phyloP scores from a whole-genome alignment of 2,888 invertebrate genomes.

The Trimorus sp. region DNA sequence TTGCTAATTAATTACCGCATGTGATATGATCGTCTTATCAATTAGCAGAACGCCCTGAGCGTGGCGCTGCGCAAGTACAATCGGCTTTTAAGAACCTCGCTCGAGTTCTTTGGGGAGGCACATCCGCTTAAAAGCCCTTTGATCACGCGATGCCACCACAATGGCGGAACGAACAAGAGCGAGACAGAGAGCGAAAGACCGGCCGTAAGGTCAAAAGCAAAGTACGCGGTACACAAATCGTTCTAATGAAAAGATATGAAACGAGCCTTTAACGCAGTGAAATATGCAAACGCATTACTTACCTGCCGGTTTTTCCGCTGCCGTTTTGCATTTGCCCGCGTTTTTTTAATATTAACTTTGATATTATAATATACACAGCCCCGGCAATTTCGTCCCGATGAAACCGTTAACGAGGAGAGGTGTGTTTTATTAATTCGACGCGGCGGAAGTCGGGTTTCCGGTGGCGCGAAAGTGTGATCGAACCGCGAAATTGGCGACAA shows the following conservation, averaged over 20 bases:
- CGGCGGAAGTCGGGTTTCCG: too few relatives aligned
- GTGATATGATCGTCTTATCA: slow-evolving; percentile 65
- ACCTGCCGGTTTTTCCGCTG: slow-evolving; percentile 27
- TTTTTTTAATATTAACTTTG: slow-evolving; percentile 49
- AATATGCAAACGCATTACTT: slow-evolving; percentile 56
- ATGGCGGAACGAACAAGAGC: slow-evolving; percentile 52
- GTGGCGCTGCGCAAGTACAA: slow-evolving; percentile 47
- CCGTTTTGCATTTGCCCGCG: slow-evolving; percentile 34
- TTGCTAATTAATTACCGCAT: slow-evolving; percentile 62
- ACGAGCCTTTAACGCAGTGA: slow-evolving; percentile 48
- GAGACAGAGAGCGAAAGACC: not conserved
- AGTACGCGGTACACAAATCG: slow-evolving; percentile 54
- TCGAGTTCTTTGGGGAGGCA: slow-evolving; percentile 60
- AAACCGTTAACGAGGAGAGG: slow-evolving; percentile 28
- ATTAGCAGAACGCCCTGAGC: slow-evolving; percentile 54
- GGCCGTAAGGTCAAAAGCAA: slow-evolving; percentile 62
- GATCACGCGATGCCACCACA: slow-evolving; percentile 66
- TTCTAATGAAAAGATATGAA: slow-evolving; percentile 60
- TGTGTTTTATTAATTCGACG: slow-evolving; percentile 10
- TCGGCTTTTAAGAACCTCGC: slow-evolving; percentile 63
- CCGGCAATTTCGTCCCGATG: slow-evolving; percentile 12
- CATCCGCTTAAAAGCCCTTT: slow-evolving; percentile 64
- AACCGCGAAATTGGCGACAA: too few relatives aligned
- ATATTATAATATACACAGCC: slow-evolving; percentile 42
- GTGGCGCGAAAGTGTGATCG: too few relatives aligned